Percentiles rank a stretch among this genome's conserved stretches.
phyloP scores from a whole-genome alignment of 2,888 invertebrate species.

The Eupithecia vulgata region DNA sequence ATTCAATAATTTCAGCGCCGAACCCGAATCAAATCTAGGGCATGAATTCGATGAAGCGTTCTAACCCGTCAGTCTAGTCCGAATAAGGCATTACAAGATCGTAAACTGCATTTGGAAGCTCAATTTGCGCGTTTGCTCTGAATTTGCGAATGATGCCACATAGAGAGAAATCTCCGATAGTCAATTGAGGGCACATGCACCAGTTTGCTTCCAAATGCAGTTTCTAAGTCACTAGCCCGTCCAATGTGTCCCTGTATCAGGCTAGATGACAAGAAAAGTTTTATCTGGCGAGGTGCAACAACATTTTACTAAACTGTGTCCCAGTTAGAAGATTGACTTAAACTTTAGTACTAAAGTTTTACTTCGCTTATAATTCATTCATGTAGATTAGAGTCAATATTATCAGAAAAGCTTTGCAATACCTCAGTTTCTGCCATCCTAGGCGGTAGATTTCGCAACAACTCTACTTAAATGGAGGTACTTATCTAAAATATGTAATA shows the following conservation, averaged over 20 bases:
- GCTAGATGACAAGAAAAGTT: not conserved
- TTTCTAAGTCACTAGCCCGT: not conserved
- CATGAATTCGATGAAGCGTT: constrained; percentile 21
- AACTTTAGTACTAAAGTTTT: not conserved
- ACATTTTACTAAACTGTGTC: not conserved
- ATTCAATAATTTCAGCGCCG: not conserved
- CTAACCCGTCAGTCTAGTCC: constrained; percentile 21
- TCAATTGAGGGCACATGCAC: not conserved
- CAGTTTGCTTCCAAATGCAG: not conserved
- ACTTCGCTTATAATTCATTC: not conserved
- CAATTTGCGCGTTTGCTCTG: constrained; percentile 24
- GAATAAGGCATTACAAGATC: constrained; percentile 32
- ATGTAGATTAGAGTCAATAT: not conserved
- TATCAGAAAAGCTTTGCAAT: not conserved
- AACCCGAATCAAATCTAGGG: constrained; percentile 2
- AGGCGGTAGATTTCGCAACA: not conserved
- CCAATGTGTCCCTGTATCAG: not conserved
- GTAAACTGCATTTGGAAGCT: constrained; percentile 28
- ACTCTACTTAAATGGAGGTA: not conserved
- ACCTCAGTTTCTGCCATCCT: not conserved
- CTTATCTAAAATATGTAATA: not conserved
- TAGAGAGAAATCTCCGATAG: constrained; percentile 4
- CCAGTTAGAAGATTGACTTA: not conserved
- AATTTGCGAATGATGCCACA: constrained; percentile 29
- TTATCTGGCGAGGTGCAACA: not conserved